Conservation (phyloP, 2,797 vertebrate genomes). For the Microctenopoma stevenorrisi region DNA sequence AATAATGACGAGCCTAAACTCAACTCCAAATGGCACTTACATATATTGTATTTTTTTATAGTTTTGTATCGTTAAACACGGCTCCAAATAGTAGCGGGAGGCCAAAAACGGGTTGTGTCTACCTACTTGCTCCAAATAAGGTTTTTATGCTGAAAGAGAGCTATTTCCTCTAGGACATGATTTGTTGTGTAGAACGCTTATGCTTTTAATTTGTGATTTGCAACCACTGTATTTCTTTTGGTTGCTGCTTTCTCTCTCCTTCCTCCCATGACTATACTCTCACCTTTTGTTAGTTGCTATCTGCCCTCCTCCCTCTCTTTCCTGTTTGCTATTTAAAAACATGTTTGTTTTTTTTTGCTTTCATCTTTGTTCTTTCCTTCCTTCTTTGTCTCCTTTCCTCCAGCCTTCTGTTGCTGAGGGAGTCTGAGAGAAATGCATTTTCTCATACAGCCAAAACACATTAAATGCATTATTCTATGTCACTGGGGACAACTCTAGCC, state of each 20-base stretch:
- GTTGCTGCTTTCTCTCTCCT: conserved; percentile 17
- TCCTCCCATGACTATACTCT: conserved; percentile 52
- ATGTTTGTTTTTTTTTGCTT: conserved; percentile 44
- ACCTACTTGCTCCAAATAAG: conserved; percentile 42
- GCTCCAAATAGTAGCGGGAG: conserved; percentile 33
- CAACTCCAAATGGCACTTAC: not conserved
- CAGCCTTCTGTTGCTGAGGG: conserved; percentile 58
- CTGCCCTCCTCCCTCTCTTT: conserved; percentile 37
- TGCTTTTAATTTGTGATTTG: conserved; percentile 80
- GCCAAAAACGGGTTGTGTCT: conserved; percentile 35
- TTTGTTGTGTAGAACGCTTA: conserved; percentile 59
- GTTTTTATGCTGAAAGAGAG: conserved; percentile 61
- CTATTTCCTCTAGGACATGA: conserved; percentile 57
- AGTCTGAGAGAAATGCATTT: conserved; percentile 69
- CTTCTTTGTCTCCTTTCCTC: conserved; percentile 26
- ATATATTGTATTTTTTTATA: conserved; percentile 21
- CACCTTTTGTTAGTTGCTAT: conserved; percentile 24
- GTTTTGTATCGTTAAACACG: conserved; percentile 29
- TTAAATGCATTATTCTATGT: conserved; percentile 78
- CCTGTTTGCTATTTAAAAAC: conserved; percentile 34
- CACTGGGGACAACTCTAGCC: conserved; percentile 67
- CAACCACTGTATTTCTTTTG: conserved; percentile 69
- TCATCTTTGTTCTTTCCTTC: conserved; percentile 23
- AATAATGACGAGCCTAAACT: not conserved
- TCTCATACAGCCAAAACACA: conserved; percentile 72